Base-by-base conservation (phyloP, 1,140 invertebrate species). In the Cydia splendana region DNA sequence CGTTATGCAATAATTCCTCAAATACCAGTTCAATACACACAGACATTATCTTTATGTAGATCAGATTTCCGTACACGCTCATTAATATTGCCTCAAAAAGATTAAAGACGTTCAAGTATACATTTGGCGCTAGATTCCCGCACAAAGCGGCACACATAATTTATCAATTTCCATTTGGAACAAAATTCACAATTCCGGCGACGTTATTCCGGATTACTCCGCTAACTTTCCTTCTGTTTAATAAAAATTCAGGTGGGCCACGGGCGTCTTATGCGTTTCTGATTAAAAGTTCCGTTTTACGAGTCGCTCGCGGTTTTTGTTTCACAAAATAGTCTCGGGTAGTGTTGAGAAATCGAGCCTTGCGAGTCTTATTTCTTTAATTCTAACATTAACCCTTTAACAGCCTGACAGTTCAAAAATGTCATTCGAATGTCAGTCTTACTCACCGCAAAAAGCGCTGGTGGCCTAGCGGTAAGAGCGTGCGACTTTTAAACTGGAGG, bases 161-260 rank as follows among this genome's bases (percentile, higher is more conserved):
- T 71, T 71, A 71, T 71, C 67, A 71, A 71, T 71, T 71, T 71
- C 67, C 67, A 71, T 71, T 38, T 38, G 67, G 13, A 71, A 71
- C 24, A 42, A 42, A 20, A 71, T 18, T 65, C 74, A 57, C 42
- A 78, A 75, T 75, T 67, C 77, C 77, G 62, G 24, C 65, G 45
- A 75, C 77, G 65, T 73, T 75, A 78, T 78, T 75, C 42, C 42
- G 65, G 77, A 78, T 78, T 75, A 78, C 57, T 78, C 77, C 13
- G 34, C 20, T 51, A 51, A 78, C 75, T 67, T 78, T 78, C 75
- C 74, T 78, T 75, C 75, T 78, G 77, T 78, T 78, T 78, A 65
- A 78, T 75, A 78, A 78, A 73, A 75, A 75, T 78, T 75, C 77
- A 78, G 77, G 74, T 71, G 74, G 28, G 65, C 62, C 57, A 67